Percentiles rank a stretch among this genome's conserved stretches.
phyloP scores from a whole-genome alignment of 2,113 vertebrate genomes.

The Takifugu bimaculatus region DNA sequence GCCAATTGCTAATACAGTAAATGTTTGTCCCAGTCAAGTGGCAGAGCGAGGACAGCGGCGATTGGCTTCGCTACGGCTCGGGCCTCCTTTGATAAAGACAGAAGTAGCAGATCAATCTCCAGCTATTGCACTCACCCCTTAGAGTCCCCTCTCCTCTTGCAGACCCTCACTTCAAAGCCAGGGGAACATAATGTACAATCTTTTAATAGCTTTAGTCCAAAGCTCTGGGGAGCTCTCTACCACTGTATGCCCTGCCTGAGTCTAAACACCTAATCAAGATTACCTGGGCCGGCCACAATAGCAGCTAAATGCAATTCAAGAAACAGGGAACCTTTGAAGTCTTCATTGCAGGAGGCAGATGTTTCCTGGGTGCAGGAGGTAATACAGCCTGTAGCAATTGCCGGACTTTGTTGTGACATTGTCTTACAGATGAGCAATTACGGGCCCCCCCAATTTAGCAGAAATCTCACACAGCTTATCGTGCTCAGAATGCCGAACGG shows the following conservation, averaged over 20 bases:
- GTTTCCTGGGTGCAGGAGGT: constrained; percentile 89
- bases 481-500: constrained; percentile 96
- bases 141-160: constrained; percentile 86
- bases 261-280: constrained; percentile 99
- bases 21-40: constrained; percentile 73
- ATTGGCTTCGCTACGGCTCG: constrained; percentile 72
- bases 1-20: constrained; percentile 77
- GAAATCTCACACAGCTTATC: constrained; percentile 99
- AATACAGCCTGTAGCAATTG: constrained; percentile 96
- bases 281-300: constrained; percentile 95
- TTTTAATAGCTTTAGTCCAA: constrained; percentile 99
- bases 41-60: constrained; percentile 76
- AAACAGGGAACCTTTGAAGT: constrained; percentile 95
- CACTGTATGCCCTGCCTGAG: constrained; percentile 91
- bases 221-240: constrained; percentile 88
- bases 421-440: constrained; percentile 95
- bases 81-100: constrained; percentile 86
- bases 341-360: constrained; percentile 88
- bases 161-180: constrained; percentile 98
- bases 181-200: constrained; percentile 99
- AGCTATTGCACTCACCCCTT: constrained; percentile 86
- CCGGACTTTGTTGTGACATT: constrained; percentile 97
- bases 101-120: constrained; percentile 84
- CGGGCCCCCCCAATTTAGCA: constrained; percentile 91
- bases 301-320: constrained; percentile 99